phyloP scores from a whole-genome alignment of 2,113 vertebrate species.

The Tragelaphus strepsiceros region DNA sequence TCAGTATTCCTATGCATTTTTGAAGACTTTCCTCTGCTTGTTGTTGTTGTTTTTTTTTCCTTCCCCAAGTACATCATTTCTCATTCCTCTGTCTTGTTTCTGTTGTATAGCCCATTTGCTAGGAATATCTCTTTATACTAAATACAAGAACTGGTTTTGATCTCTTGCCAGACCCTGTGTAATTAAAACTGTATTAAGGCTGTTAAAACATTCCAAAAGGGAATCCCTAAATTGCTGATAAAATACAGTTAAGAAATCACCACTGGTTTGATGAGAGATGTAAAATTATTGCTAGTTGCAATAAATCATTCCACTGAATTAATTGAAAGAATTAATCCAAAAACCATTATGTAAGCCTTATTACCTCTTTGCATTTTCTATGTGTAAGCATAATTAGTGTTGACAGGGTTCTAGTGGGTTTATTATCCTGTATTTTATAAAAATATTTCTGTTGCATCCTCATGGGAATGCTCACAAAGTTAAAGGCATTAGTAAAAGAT shows the following conservation, averaged over 20 bases:
- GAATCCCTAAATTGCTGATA: slow-evolving; percentile 22
- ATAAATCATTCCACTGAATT: slow-evolving; percentile 32
- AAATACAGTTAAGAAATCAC: slow-evolving; percentile 32
- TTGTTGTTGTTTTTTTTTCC: not conserved
- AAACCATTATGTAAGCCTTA: slow-evolving; percentile 40
- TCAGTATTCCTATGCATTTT: slow-evolving; percentile 33
- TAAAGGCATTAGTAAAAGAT: slow-evolving; percentile 33
- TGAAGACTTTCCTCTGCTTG: not conserved
- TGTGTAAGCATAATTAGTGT: slow-evolving; percentile 23
- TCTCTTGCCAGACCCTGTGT: not conserved
- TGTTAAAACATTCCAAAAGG: slow-evolving; percentile 17
- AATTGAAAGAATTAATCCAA: slow-evolving; percentile 29
- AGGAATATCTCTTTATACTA: not conserved
- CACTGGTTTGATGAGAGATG: slow-evolving; percentile 12
- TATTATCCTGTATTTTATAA: slow-evolving; percentile 46
- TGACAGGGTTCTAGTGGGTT: not conserved
- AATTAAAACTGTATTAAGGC: not conserved
- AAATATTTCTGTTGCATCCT: slow-evolving; percentile 27
- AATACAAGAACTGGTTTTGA: slow-evolving; percentile 9
- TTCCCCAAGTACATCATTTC: not conserved
- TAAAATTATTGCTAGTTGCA: slow-evolving; percentile 31
- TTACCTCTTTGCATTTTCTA: slow-evolving; percentile 20
- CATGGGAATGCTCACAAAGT: not conserved
- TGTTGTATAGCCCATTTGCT: not conserved
- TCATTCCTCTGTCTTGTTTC: not conserved